These are phyloP conservation scores for Dendrolimus punctatus DNA, from an alignment of 1,140 invertebrate species.

Conservation along the genomic window DNA sequence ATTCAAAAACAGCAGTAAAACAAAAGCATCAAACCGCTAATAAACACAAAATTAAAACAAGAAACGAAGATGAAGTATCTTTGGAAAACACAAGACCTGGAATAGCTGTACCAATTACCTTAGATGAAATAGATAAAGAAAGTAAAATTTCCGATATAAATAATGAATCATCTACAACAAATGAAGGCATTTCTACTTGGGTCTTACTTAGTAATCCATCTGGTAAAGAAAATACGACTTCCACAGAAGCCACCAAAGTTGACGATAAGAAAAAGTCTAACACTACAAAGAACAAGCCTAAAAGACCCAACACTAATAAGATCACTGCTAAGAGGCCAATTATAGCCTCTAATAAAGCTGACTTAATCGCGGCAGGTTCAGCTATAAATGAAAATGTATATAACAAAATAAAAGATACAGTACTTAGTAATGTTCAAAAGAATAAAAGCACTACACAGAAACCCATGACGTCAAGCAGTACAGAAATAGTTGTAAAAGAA, in stretches of 20 bases:
- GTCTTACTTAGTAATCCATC: conserved; percentile 75
- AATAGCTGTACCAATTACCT: conserved; percentile 73
- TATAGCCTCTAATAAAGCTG: conserved; percentile 66
- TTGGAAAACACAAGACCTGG: conserved; percentile 72
- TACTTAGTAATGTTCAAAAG: conserved; percentile 64
- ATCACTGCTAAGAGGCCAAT: conserved; percentile 39
- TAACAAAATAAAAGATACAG: conserved; percentile 69
- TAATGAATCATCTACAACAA: conserved; percentile 72
- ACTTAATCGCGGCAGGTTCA: conserved; percentile 64
- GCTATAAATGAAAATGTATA: conserved; percentile 68
- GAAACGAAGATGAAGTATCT: conserved; percentile 50
- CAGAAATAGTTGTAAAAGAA: conserved; percentile 29
- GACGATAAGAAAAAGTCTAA: conserved; percentile 56
- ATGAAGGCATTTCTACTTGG: conserved; percentile 82
- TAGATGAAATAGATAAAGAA: conserved; percentile 69
- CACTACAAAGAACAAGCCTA: conserved; percentile 45
- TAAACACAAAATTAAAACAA: conserved; percentile 60
- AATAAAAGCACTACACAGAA: conserved; percentile 48
- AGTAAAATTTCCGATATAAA: conserved; percentile 58
- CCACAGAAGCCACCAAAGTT: conserved; percentile 54
- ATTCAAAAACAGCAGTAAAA: conserved; percentile 76
- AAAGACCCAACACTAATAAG: conserved; percentile 44
- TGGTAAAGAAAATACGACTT: conserved; percentile 31
- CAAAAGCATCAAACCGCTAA: conserved; percentile 69
- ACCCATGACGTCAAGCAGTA: conserved; percentile 30